Evolutionary conservation across 2,113 vertebrate species (phyloP), one percentile per base, ranked within the genome.

Genomic region (Xiphophorus couchianus): DNA sequence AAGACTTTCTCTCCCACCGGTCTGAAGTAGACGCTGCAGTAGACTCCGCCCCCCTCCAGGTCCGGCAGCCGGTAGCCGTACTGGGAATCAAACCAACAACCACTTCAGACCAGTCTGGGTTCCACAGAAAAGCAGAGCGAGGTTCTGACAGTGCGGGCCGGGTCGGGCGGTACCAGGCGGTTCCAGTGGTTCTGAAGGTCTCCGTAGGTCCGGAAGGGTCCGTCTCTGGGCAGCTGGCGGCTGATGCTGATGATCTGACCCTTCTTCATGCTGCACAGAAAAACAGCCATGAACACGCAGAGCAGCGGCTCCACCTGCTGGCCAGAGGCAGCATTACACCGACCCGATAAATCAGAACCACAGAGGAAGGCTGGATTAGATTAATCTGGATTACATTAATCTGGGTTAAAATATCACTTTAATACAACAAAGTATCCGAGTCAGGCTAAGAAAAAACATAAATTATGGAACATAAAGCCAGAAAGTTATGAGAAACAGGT

Each of bases 31-130:
- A 99, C 37, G 70, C 88, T 97, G 89, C 95, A 95, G 84, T 98
- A 98, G 65, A 94, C 81, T 37, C 10, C 78, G 88, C 73, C 62
- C 69, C 77, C 93, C 15, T 68, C 17, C 22, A 94, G 86, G 25
- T 94, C 92, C 22, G 97, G 96, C 64, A 99, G 96, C 77, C 92
- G 83, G 89, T 97, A 98, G 22, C 97, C 97, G 70, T 98, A 98
- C 97, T 99, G 87, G 1, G 29, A 1, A 13, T 78, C 73, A 86
- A 44, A 78, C 6, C 22, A 58, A 58, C n/a, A 75, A 9, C 25
- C 31, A 22, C 4, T 22, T 35, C 6, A 27, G 2, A 39, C 64
- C 30, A 14, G 31, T 54, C 17, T 54, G 22, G 31, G 8, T 22
- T 42, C 39, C 4, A 42, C 39, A 13, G 12, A 42, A 42, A 42